Evolutionary conservation across 1,140 invertebrate genomes (phyloP), one percentile per base, ranked within the genome.

Genomic region (Bathynomus jamesi): DNA sequence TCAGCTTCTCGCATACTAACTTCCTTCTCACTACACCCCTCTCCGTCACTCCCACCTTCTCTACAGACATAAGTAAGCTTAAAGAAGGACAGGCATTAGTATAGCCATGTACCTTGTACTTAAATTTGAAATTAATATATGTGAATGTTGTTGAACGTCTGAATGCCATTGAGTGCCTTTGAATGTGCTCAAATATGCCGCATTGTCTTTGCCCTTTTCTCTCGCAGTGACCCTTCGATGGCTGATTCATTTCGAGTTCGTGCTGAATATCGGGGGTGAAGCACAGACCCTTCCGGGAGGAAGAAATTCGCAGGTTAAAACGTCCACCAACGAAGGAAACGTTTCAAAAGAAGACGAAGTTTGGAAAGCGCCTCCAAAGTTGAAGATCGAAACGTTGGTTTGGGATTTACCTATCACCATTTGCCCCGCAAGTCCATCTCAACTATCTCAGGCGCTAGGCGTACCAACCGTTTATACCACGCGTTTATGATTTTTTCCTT

Each of bases 201-300:
- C n/a, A n/a, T n/a, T n/a, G n/a, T n/a, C n/a, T n/a, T n/a, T n/a
- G n/a, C n/a, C n/a, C n/a, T n/a, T n/a, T n/a, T n/a, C n/a, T n/a
- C n/a, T n/a, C n/a, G n/a, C n/a, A n/a, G n/a, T n/a, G n/a, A n/a
- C n/a, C n/a, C n/a, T n/a, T n/a, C 89, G 89, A 81, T 99, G 95
- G 95, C 86, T 91, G 68, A 84, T 99, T 25, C 95, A 98, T 83
- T 98, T 99, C 84, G 95, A 98, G 82, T 98, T 99, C 85, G 94
- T 97, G 0, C 21, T 53, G 5, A 53, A 53, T 53, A 53, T 53
- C 21, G 40, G 40, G 13, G 40, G 40, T 53, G 40, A 53, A 53
- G 40, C 40, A 1, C 40, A 53, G 21, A 17, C 40, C 13, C 5
- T 53, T 2, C 40, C 40, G 13, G 40, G 40, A 5, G 13, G 40